Base-by-base conservation (phyloP, 2,113 vertebrate genomes). In the Phycodurus eques region DNA sequence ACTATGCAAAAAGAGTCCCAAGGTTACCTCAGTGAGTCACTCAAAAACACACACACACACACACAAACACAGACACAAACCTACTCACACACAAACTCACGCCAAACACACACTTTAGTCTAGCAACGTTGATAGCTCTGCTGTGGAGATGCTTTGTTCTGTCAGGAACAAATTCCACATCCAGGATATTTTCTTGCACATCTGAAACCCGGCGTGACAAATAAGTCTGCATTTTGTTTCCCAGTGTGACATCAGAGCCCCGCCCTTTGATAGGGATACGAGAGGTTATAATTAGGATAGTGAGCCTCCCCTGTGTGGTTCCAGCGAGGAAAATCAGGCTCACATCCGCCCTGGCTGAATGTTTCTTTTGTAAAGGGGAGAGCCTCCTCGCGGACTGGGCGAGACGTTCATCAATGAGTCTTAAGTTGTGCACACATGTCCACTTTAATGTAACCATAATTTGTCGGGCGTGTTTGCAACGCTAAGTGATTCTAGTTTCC, bases 1-100 rank as follows among this genome's bases (percentile, higher is more conserved):
- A 94, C 96, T 91, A 96, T 99, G 96, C 98, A 99, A 93, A 98
- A 99, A 92, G 97, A 99, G 78, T 95, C 96, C 19, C 98, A 99
- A 95, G 97, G 97, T 92, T 99, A 99, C 93, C 93, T 99, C 93
- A 99, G 98, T 99, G 95, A 98, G 98, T 98, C 93, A 72, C 74
- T 76, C 68, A 67, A 79, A 68, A 67, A 80, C 27, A 13, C 56
- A 66, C 62, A 60, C 75, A 67, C 9, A 27, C 27, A 27, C 1
- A 27, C 27, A 27, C 27, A 27, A 27, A 27, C 27, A 78, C 67
- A 76, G 68, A 80, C 27, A 27, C 27, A n/a, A n/a, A 27, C 27
- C 27, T 27, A 66, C 67, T 77, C n/a, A 15, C 62, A 63, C 54
- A 60, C 68, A 49, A 68, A 76, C 59, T 76, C 51, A 73, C 79